phyloP scores from a whole-genome alignment of 2,888 invertebrate species.

The Electrophaes corylata region DNA sequence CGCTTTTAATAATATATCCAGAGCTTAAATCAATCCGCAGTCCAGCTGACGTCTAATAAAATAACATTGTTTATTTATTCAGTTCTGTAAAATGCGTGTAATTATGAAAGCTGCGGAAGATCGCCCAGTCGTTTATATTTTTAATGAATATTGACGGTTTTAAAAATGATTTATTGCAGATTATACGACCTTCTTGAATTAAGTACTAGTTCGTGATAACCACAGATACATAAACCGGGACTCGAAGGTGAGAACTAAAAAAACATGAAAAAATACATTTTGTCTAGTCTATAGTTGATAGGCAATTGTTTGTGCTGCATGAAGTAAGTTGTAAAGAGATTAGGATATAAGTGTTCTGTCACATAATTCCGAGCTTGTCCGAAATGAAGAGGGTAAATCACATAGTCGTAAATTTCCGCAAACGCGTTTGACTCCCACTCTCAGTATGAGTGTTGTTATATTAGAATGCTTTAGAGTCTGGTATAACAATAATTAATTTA shows the following conservation, averaged over 20 bases:
- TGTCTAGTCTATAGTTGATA: conserved; percentile 19
- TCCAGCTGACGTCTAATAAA: conserved; percentile 37
- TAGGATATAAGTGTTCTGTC: too few species aligned
- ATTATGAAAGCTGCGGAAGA: conserved; percentile 37
- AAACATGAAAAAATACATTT: too few species aligned
- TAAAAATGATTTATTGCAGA: conserved; percentile 28
- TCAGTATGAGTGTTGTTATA: conserved; percentile 70
- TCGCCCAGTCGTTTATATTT: conserved; percentile 31
- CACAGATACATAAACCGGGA: too few species aligned
- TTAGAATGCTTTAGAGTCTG: conserved; percentile 74
- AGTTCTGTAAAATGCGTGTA: conserved; percentile 35
- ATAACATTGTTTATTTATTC: conserved; percentile 39
- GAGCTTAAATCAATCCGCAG: conserved; percentile 34
- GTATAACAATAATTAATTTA: conserved; percentile 83
- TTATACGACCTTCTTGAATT: conserved; percentile 11
- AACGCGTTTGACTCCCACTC: conserved; percentile 61
- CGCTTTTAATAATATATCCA: not conserved
- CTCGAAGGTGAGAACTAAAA: not conserved
- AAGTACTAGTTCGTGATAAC: not conserved
- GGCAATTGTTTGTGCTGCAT: conserved; percentile 3
- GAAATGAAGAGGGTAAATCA: conserved; percentile 76
- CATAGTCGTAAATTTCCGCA: conserved; percentile 72
- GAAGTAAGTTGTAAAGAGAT: too few species aligned
- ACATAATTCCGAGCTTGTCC: conserved; percentile 61
- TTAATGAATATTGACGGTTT: conserved; percentile 38